Conservation (phyloP, 2,888 invertebrate genomes). For the Brachylomia viminalis region DNA sequence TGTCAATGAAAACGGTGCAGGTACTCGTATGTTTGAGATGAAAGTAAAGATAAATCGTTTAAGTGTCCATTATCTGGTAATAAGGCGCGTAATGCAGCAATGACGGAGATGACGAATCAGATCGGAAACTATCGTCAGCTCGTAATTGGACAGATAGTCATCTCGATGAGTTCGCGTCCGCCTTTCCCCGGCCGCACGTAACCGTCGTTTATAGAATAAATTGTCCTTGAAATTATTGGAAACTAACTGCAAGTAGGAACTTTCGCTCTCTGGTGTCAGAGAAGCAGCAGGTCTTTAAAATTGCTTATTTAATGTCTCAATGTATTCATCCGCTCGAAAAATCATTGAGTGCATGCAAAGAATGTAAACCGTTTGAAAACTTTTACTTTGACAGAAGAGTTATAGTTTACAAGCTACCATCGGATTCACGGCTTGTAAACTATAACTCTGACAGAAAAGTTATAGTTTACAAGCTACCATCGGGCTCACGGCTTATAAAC, state of each 20-base stretch:
- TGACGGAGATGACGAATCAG: conserved; percentile 66
- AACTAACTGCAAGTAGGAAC: conserved; percentile 34
- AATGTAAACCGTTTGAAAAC: not conserved
- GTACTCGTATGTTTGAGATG: conserved; percentile 46
- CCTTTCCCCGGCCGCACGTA: conserved; percentile 67
- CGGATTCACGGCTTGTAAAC: too few species aligned
- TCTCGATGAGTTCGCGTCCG: conserved; percentile 66
- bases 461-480: not conserved
- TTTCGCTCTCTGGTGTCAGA: conserved; percentile 37
- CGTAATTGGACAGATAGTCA: conserved; percentile 63
- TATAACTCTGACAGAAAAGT: too few species aligned
- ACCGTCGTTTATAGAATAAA: conserved; percentile 61
- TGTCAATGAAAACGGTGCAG: conserved; percentile 28
- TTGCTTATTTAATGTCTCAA: not conserved
- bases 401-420: not conserved
- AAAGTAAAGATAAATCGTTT: conserved; percentile 57
- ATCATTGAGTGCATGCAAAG: not conserved
- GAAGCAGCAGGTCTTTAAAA: conserved; percentile 22
- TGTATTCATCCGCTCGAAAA: conserved; percentile 3
- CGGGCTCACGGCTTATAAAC: too few species aligned
- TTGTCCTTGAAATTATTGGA: conserved; percentile 70
- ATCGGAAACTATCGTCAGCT: conserved; percentile 69
- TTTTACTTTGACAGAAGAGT: not conserved
- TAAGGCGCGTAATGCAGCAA: conserved; percentile 65
- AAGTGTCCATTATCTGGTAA: conserved; percentile 60